Percentiles rank a stretch among this genome's conserved stretches.
These are phyloP conservation scores for Lysandra bellargus DNA, from an alignment of 2,888 invertebrate genomes.

Conservation along the genomic window DNA sequence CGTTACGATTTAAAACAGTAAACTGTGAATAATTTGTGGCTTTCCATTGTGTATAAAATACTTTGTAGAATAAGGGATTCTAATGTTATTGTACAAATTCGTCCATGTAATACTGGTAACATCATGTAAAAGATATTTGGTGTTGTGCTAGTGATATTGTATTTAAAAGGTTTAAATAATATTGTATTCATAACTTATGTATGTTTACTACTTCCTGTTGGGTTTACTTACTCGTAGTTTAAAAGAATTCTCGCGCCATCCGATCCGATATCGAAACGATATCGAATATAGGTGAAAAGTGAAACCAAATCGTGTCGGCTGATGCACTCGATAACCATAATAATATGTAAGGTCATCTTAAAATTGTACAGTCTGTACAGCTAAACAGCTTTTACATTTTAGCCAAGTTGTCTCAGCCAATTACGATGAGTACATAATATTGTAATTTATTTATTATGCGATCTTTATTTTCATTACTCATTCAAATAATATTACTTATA, in stretches of 20 bases:
- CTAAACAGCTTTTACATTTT: no score
- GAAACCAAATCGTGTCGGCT: not conserved
- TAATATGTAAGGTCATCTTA: no score
- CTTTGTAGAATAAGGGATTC: not conserved
- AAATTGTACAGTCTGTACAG: no score
- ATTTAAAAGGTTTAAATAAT: not conserved
- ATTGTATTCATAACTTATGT: not conserved
- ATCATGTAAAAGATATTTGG: conserved; percentile 2
- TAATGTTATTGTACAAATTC: conserved; percentile 33
- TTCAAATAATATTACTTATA: not conserved
- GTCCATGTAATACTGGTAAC: conserved; percentile 29
- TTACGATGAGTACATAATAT: no score
- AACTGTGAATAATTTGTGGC: not conserved
- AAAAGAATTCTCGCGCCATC: not conserved
- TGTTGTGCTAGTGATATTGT: conserved; percentile 33
- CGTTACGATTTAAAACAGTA: conserved; percentile 1
- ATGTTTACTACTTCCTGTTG: not conserved
- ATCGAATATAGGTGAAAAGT: not conserved
- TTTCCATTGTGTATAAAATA: not conserved
- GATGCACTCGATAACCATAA: not conserved
- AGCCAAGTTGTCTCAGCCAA: no score
- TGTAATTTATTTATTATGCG: no score
- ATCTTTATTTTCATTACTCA: not conserved
- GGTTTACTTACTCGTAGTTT: not conserved
- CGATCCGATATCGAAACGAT: not conserved